Evolutionary conservation across 2,888 invertebrate species (phyloP).

Genomic region (Encarsia formosa): DNA sequence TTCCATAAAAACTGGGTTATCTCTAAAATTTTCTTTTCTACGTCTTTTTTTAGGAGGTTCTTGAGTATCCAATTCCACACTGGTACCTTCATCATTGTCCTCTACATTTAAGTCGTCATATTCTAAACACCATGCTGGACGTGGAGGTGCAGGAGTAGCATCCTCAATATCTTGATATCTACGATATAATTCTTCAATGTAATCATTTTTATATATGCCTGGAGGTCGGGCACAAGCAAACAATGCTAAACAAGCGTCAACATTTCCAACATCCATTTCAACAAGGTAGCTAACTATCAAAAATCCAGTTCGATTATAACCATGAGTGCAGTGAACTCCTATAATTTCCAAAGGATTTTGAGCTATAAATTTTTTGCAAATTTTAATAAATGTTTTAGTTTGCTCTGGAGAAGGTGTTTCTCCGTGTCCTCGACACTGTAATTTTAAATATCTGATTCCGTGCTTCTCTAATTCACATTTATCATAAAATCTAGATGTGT

Average conservation of each 20-base stretch:
- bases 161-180: slow-evolving; percentile 67
- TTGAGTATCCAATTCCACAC: slow-evolving; percentile 17
- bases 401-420: slow-evolving; percentile 87
- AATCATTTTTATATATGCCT: slow-evolving; percentile 97
- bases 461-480: slow-evolving; percentile 71
- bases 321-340: slow-evolving; percentile 94
- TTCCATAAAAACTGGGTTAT: slow-evolving; percentile 76
- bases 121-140: slow-evolving; percentile 86
- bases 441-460: slow-evolving; percentile 72
- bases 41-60: slow-evolving; percentile 25
- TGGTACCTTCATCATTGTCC: slow-evolving; percentile 35
- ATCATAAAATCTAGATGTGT: slow-evolving; percentile 90
- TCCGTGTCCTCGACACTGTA: slow-evolving; percentile 87
- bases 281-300: slow-evolving; percentile 88
- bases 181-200: slow-evolving; percentile 85
- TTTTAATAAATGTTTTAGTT: slow-evolving; percentile 74
- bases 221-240: slow-evolving; percentile 80
- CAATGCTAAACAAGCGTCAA: slow-evolving; percentile 76
- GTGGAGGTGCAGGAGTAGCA: slow-evolving; percentile 65
- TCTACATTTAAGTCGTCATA: slow-evolving; percentile 38
- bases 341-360: slow-evolving; percentile 71
- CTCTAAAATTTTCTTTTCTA: slow-evolving; percentile 56
- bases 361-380: slow-evolving; percentile 74
- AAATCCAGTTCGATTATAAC: slow-evolving; percentile 97
- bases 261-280: slow-evolving; percentile 74